Base-by-base conservation (phyloP, 2,113 vertebrate genomes). In the Cettia cetti region DNA sequence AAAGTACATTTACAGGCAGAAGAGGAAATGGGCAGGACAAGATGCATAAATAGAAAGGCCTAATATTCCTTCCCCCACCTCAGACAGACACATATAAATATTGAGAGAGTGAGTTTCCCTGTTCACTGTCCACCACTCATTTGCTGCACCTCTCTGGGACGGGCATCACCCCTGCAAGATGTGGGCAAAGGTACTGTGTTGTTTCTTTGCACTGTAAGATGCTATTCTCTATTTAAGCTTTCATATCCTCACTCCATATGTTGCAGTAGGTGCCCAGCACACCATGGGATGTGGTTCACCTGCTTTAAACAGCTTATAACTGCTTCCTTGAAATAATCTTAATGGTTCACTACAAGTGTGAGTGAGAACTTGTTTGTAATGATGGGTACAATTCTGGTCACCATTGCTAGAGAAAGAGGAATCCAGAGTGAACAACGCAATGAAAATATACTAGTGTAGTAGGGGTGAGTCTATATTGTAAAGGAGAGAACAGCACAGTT, bases 181-280 rank as follows among this genome's bases (percentile, higher is more conserved):
- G 97, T 93, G 96, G 96, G 57, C 95, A 79, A 97, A 97, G 97
- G 97, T 97, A 97, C 6, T 50, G 42, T 79, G 68, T 90, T 61
- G 6, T 45, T 92, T 83, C 78, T 82, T 86, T 35, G 35, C 35
- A 44, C 17, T 79, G 27, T 78, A 71, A 61, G 85, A 53, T 66
- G 44, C 0, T 0, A 26, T 69, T 82, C 68, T 71, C 56, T 86
- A 12, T 22, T 81, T n/a, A 57, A 90, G 40, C 14, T 89, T 90
- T 83, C 13, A 1, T 81, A n/a, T 42, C 28, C 37, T 81, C 11
- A 6, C 31, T 77, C 50, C 53, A 0, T 21, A 2, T 26, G 23
- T 54, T 75, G 86, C 59, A 35, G 60, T 11, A n/a, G 64, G 33
- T 4, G 13, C 40, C 18, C 30, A 45, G 42, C 60, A 68, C 53